Conservation (phyloP, 2,797 vertebrate species). For the Cuniculus paca region DNA sequence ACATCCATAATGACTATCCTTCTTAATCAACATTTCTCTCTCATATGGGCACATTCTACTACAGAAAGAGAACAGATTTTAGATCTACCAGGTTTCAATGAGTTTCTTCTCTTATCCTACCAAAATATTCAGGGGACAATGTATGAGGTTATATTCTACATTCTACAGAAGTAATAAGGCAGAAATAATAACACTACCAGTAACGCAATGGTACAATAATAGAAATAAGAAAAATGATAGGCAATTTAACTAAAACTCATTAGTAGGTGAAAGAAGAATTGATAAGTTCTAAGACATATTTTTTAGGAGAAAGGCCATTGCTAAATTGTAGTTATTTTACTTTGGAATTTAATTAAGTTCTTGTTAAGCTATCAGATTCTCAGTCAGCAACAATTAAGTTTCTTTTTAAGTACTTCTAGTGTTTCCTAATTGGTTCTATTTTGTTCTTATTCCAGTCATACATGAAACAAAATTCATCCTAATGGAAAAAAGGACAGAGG, state of each 20-base stretch:
- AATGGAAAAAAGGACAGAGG: background rate
- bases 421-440: conserved; percentile 40
- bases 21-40: background rate
- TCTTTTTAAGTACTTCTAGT: conserved; percentile 43
- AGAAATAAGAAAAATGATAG: conserved; percentile 61
- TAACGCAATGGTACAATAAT: background rate
- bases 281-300: background rate
- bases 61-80: background rate
- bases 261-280: background rate
- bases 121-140: background rate
- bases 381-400: conserved; percentile 68
- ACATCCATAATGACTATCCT: background rate
- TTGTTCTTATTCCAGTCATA: conserved; percentile 65
- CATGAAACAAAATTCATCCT: background rate
- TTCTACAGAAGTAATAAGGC: background rate
- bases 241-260: background rate
- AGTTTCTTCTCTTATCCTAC: background rate
- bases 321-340: conserved; percentile 60
- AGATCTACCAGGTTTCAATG: background rate
- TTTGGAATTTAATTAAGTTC: conserved; percentile 73
- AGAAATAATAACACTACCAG: background rate
- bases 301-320: conserved; percentile 43
- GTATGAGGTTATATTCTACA: background rate
- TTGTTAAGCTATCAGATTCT: conserved; percentile 28
- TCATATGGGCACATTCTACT: background rate